Conservation (phyloP, 2,113 vertebrate species). For the Empidonax alnorum region DNA sequence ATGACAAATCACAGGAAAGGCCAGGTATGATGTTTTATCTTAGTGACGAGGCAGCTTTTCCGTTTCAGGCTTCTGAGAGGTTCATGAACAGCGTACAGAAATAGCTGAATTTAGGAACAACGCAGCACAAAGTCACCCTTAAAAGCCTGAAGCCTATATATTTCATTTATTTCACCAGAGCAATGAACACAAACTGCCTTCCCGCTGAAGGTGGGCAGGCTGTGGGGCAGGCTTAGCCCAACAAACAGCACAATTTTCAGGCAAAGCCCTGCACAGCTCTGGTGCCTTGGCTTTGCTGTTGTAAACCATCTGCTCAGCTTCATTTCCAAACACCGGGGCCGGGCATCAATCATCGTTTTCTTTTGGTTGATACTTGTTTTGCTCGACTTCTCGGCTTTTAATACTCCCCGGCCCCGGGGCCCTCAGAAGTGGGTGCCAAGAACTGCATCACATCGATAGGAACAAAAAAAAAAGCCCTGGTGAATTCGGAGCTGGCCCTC, state of each 20-base stretch:
- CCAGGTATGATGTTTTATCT: not conserved
- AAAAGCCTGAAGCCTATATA: not conserved
- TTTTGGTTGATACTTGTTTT: slow-evolving; percentile 57
- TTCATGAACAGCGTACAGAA: not conserved
- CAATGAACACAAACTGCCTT: not conserved
- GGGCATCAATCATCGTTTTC: slow-evolving; percentile 66
- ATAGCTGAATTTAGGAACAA: not conserved
- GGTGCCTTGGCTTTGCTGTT: slow-evolving; percentile 48
- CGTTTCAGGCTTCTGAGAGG: not conserved
- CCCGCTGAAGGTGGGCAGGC: not conserved
- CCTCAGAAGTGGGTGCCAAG: slow-evolving; percentile 78
- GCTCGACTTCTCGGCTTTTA: slow-evolving; percentile 65
- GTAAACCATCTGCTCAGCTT: slow-evolving; percentile 63
- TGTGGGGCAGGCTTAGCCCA: not conserved
- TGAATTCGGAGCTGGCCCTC: slow-evolving; percentile 55
- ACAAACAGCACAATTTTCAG: not conserved
- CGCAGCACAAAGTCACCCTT: not conserved
- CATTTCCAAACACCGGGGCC: slow-evolving; percentile 59
- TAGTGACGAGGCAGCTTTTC: not conserved
- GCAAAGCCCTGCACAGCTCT: not conserved
- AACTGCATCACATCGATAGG: slow-evolving; percentile 66
- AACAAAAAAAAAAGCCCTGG: slow-evolving; percentile 41
- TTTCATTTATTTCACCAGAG: not conserved
- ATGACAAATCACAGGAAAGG: too few species aligned
- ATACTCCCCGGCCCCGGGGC: not conserved